These are phyloP conservation scores for Bradypodion pumilum DNA, from an alignment of 2,797 vertebrate species.

Conservation along the genomic window DNA sequence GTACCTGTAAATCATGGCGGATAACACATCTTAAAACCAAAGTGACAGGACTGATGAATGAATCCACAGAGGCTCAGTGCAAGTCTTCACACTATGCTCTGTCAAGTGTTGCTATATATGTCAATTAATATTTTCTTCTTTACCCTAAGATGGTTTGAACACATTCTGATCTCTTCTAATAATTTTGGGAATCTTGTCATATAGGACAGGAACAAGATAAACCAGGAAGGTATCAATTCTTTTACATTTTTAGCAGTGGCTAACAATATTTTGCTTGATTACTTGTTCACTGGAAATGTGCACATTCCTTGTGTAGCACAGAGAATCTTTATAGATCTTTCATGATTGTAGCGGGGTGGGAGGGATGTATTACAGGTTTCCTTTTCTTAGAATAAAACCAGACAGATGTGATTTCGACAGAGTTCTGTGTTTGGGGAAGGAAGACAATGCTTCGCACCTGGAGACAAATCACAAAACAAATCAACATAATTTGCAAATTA, in stretches of 20 bases:
- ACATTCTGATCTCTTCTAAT: slow-evolving; percentile 62
- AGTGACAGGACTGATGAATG: slow-evolving; percentile 79
- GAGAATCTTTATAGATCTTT: slow-evolving; percentile 38
- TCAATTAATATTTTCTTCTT: slow-evolving; percentile 81
- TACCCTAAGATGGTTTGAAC: slow-evolving; percentile 77
- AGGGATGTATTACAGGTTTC: no score
- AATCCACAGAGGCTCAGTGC: slow-evolving; percentile 82
- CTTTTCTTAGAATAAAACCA: no score
- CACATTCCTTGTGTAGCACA: slow-evolving; percentile 15
- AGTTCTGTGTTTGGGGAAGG: no score
- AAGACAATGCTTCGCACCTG: no score
- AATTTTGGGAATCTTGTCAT: slow-evolving; percentile 58
- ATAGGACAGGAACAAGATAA: slow-evolving; percentile 54
- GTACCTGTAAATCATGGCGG: slow-evolving; percentile 79
- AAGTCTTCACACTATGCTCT: slow-evolving; percentile 80
- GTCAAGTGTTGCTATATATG: slow-evolving; percentile 77
- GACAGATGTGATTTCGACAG: no score
- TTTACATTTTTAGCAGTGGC: slow-evolving; percentile 42
- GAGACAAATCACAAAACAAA: no score
- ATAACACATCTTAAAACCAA: slow-evolving; percentile 79
- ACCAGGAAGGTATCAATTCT: slow-evolving; percentile 40
- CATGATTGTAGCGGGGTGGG: not conserved
- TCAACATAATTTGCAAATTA: no score
- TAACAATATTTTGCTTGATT: slow-evolving; percentile 37
- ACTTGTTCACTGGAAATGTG: slow-evolving; percentile 34